Evolutionary conservation across 2,888 invertebrate genomes (phyloP).

Genomic region (Ichneumoninae sp.): DNA sequence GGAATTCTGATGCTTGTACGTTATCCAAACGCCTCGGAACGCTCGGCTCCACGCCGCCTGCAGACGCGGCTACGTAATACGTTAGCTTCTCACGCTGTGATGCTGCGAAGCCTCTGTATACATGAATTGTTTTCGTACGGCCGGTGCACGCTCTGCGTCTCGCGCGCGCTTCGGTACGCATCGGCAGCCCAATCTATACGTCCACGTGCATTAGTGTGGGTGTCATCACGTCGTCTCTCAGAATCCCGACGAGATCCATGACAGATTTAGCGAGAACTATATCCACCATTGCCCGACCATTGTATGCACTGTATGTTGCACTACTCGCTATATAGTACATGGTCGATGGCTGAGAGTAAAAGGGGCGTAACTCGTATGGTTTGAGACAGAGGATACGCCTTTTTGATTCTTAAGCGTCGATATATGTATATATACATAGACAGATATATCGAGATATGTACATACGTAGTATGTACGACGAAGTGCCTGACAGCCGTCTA

Average conservation of each 20-base stretch:
- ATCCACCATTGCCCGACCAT: slow-evolving; percentile 9
- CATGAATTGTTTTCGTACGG: neutral
- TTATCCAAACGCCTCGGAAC: slow-evolving; percentile 9
- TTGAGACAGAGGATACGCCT: neutral
- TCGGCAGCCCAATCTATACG: neutral
- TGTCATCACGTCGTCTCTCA: slow-evolving; percentile 29
- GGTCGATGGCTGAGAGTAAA: neutral
- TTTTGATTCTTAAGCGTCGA: neutral
- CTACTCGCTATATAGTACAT: neutral
- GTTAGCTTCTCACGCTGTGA: slow-evolving; percentile 9
- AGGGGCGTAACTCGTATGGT: neutral
- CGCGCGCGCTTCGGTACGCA: slow-evolving; percentile 8
- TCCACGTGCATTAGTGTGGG: neutral
- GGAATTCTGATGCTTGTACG: slow-evolving; percentile 21
- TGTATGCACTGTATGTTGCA: neutral
- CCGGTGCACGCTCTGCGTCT: neutral
- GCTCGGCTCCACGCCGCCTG: slow-evolving; percentile 13
- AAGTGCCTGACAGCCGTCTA: neutral
- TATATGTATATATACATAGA: neutral
- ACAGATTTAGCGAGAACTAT: slow-evolving; percentile 35
- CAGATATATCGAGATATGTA: neutral
- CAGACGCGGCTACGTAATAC: slow-evolving; percentile 33
- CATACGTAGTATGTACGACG: neutral
- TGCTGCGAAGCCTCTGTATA: neutral
- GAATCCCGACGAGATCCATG: slow-evolving; percentile 32